Percentiles rank a stretch among this genome's conserved stretches.
Evolutionary conservation across 2,113 vertebrate species (phyloP).

Genomic region (Nerophis ophidion): DNA sequence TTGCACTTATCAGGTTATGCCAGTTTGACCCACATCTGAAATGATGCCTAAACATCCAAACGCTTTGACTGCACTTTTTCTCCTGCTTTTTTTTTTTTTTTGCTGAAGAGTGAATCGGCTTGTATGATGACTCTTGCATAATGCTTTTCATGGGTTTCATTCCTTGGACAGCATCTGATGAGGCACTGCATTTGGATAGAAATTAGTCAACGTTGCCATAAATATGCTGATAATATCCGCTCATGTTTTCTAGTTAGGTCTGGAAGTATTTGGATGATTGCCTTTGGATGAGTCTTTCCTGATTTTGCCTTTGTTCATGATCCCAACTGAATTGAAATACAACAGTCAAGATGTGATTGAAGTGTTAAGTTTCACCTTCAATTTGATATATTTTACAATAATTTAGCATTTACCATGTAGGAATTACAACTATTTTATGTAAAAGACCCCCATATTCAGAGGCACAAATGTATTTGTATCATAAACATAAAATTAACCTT

Average conservation of each 20-base stretch:
- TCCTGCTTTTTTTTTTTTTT: slow-evolving; percentile 25
- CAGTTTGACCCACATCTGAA: slow-evolving; percentile 61
- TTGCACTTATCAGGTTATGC: slow-evolving; percentile 41
- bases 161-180: slow-evolving; percentile 12
- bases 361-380: too few relatives aligned
- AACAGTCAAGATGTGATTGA: too few relatives aligned
- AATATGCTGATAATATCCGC: slow-evolving; percentile 2
- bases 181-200: slow-evolving; percentile 34
- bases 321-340: too few relatives aligned
- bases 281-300: too few relatives aligned
- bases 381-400: too few relatives aligned
- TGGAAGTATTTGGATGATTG: too few relatives aligned
- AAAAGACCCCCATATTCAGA: not conserved
- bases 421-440: too few relatives aligned
- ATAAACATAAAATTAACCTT: not conserved
- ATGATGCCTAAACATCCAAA: slow-evolving; percentile 62
- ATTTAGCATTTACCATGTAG: too few relatives aligned
- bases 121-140: slow-evolving; percentile 29
- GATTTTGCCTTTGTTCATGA: too few relatives aligned
- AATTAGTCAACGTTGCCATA: slow-evolving; percentile 35
- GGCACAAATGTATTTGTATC: not conserved
- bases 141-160: slow-evolving; percentile 34
- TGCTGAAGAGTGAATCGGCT: slow-evolving; percentile 53
- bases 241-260: slow-evolving; percentile 5
- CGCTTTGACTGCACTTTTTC: slow-evolving; percentile 53